Evolutionary conservation across 1,140 invertebrate genomes (phyloP), one percentile per base, ranked within the genome.

Genomic region (Neodiprion fabricii): DNA sequence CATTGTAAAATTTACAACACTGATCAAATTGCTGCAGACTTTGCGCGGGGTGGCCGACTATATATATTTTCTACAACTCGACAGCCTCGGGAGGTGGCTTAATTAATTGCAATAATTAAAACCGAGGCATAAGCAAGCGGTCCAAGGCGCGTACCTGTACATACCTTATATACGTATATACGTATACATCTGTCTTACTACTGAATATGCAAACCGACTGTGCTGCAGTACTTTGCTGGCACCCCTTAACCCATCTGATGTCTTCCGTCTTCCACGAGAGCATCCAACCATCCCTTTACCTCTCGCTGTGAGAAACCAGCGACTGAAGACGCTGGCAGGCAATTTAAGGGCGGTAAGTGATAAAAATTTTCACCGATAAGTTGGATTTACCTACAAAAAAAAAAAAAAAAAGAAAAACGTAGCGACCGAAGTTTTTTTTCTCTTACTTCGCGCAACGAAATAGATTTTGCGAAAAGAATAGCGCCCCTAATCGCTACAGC

Each of bases 71-170:
- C 28, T 40, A 40, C 28, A 40, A 40, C 28, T 40, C 28, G 28
- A 5, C 28, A 40, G 28, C 28, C 28, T 40, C 28, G 28, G 28
- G 28, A 40, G 53, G 11, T 76, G 79, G 76, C 81, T 86, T 85
- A 86, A 84, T 85, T 86, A 85, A 85, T 85, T 79, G 80, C 79
- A 86, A 86, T 86, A 86, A 86, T 87, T 85, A 86, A 86, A 85
- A 87, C 81, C 53, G 79, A 83, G 83, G 73, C 74, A 72, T 74
- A 75, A 48, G 49, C 70, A 66, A 68, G 14, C 70, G 28, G 28
- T 40, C 2, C 5, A 40, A 40, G 28, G 1, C 28, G 28, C 28
- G 14, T 12, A 47, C 70, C 8, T 71, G 47, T 40, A 5, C 69
- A 14, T 66, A 67, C 48, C 48, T 47, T 71, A 21, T 48, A 53